Evolutionary conservation across 2,888 invertebrate species (phyloP), one percentile per base, ranked within the genome.

Genomic region (Campoletis raptor): DNA sequence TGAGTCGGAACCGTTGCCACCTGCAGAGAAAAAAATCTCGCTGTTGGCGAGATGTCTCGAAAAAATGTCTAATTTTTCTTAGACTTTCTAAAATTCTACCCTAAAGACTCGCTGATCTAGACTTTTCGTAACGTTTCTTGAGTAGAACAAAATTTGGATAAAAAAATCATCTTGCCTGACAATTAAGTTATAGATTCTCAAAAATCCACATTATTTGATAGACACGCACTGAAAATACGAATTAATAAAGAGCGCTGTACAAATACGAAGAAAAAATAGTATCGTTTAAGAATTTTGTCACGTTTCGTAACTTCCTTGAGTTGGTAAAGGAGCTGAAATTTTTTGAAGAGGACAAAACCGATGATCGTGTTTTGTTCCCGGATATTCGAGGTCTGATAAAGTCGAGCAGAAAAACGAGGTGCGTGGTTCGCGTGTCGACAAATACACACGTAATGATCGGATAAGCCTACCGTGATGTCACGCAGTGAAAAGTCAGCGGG

Each of bases 401-500:
- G 73, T 79, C 67, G 66, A 67, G 30, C 30, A 67, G 52, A 37
- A 61, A 45, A 67, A 74, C 64, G 73, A 57, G n/a, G 70, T 61
- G 80, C 67, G 79, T 79, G 73, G 45, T 89, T 92, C 89, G 92
- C 92, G 91, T 92, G 92, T 92, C 90, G 88, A 88, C 88, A 36
- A 42, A 80, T 54, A 69, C 67, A 40, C 73, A 57, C 73, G 45
- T 64, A 48, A 67, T 69, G 79, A 69, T 79, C 88, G 89, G 87
- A 89, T 86, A 89, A 88, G 88, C 57, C 78, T 70, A 79, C 57
- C 74, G 73, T 86, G 90, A 85, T 92, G 91, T 91, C 92, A 91
- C 90, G 92, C 91, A 88, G 92, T 87, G 92, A 90, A 85, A 89
- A 90, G 90, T 88, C 92, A 92, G 93, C 92, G 90, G 92, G 91